These are phyloP conservation scores for Parauchenoglanis punctatus DNA, from an alignment of 2,797 vertebrate species.

Conservation along the genomic window DNA sequence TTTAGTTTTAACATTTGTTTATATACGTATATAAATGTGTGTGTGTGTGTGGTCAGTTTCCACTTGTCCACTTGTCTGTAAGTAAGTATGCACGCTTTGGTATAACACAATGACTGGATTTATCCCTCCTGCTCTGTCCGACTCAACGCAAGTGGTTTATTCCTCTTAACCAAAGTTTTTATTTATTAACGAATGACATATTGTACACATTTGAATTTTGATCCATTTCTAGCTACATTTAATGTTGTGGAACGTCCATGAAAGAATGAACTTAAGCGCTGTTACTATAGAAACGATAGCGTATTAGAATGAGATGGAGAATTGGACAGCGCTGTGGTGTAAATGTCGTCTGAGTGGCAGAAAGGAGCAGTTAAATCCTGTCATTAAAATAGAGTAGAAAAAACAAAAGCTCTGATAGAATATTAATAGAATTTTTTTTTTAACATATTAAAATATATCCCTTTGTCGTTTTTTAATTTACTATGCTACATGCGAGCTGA, in stretches of 20 bases:
- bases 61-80: not conserved
- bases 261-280: not conserved
- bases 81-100: constrained; percentile 3
- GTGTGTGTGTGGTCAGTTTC: not conserved
- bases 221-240: not conserved
- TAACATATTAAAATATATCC: constrained; percentile 79
- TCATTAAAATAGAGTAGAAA: constrained; percentile 51
- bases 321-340: not conserved
- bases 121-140: not conserved
- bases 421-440: constrained; percentile 45
- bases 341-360: constrained; percentile 45
- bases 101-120: not conserved
- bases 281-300: not conserved
- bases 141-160: too few relatives aligned
- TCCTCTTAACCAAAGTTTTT: too few relatives aligned
- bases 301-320: not conserved
- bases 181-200: not conserved
- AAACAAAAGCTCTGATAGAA: constrained; percentile 22
- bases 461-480: constrained; percentile 76
- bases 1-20: not conserved
- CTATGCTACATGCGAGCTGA: constrained; percentile 77
- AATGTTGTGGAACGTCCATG: not conserved
- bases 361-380: not conserved
- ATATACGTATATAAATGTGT: not conserved
- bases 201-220: not conserved